Conservation (phyloP, 2,113 vertebrate genomes). For the Gobio gobio region DNA sequence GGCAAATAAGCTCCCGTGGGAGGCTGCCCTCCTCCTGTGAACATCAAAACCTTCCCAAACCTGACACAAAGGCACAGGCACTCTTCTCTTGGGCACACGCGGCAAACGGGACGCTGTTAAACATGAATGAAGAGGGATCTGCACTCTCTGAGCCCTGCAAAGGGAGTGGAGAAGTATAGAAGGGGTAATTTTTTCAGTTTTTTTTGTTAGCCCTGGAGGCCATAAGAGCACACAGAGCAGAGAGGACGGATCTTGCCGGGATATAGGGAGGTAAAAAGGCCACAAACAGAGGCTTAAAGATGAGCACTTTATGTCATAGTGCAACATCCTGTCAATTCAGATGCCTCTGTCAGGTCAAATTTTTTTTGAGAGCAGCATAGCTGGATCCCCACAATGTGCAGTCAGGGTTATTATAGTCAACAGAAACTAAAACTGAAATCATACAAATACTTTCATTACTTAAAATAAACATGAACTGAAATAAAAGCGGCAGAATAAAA, state of each 20-base stretch:
- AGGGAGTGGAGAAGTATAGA: neutral
- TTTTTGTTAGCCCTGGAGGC: constrained; percentile 45
- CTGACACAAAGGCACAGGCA: constrained; percentile 32
- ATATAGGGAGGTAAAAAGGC: neutral
- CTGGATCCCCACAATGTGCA: neutral
- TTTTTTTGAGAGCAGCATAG: neutral
- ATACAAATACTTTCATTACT: neutral
- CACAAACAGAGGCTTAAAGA: neutral
- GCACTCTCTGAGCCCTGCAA: constrained; percentile 5
- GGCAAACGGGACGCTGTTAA: constrained; percentile 16
- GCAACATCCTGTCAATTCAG: neutral
- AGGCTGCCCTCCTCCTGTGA: constrained; percentile 22
- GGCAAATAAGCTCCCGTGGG: constrained; percentile 30
- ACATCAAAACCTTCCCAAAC: constrained; percentile 42
- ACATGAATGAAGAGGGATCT: constrained; percentile 23
- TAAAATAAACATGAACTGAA: neutral
- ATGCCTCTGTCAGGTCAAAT: neutral
- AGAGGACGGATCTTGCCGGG: constrained; percentile 1
- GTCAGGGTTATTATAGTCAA: neutral
- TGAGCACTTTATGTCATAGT: neutral
- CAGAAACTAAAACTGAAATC: neutral
- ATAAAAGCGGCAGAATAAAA: too few species aligned
- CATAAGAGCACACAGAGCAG: constrained; percentile 22
- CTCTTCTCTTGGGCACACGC: neutral
- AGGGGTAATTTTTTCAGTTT: constrained; percentile 23